Conservation (phyloP, 2,888 invertebrate genomes). For the Calliphora vomitoria region DNA sequence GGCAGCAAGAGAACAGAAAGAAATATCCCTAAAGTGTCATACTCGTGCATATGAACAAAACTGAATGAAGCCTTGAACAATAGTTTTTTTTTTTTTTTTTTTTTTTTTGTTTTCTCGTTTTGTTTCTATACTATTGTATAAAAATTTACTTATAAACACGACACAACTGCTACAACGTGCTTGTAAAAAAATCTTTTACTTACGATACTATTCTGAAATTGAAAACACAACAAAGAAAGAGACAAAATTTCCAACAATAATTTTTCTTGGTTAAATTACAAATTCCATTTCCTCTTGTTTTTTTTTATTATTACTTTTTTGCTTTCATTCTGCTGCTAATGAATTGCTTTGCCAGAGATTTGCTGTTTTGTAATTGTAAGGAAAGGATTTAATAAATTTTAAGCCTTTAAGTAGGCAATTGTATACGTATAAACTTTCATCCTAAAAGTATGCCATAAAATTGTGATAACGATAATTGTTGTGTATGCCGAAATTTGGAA, state of each 20-base stretch:
- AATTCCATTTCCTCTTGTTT: constrained; percentile 12
- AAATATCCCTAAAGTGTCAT: constrained; percentile 60
- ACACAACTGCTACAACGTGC: constrained; percentile 34
- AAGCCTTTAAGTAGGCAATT: constrained; percentile 64
- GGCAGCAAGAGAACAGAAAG: neutral
- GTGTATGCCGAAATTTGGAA: constrained; percentile 9
- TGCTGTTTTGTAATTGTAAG: constrained; percentile 23
- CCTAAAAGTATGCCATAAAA: constrained; percentile 66
- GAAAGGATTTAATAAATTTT: constrained; percentile 60
- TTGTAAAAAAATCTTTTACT: neutral
- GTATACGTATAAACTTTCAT: constrained; percentile 53
- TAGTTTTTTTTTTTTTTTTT: neutral
- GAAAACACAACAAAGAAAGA: neutral
- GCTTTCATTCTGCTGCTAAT: constrained; percentile 42
- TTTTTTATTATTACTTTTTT: neutral
- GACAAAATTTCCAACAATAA: constrained; percentile 20
- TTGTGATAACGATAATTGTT: constrained; percentile 52
- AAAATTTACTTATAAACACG: constrained; percentile 32
- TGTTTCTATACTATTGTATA: constrained; percentile 2
- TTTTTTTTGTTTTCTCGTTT: neutral
- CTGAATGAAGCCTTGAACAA: constrained; percentile 60
- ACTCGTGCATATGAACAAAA: constrained; percentile 22
- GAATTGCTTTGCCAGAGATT: constrained; percentile 47
- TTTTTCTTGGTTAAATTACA: constrained; percentile 40
- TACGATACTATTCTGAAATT: constrained; percentile 9